Base-by-base conservation (phyloP, 2,113 vertebrate genomes). In the Leuciscus idus region DNA sequence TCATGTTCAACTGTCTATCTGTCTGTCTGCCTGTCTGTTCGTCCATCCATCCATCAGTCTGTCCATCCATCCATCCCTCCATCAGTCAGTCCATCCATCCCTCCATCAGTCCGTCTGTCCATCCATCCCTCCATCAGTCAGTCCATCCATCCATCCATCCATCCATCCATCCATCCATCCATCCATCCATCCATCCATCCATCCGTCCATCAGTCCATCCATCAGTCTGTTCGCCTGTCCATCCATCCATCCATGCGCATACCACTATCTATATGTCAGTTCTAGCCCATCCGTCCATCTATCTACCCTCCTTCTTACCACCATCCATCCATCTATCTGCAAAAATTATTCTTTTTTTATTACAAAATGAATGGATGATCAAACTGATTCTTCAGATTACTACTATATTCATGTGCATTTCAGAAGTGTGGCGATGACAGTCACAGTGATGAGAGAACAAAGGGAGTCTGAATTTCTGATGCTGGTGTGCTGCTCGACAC, bases 401-500 rank as follows among this genome's bases (percentile, higher is more conserved):
- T 66, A 23, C 21, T 57, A 80, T 7, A 61, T 64, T 64, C 15
- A 19, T 30, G 36, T 13, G 62, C n/a, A 46, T 23, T 68, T 82
- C 46, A 33, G 11, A 68, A 68, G 12, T 43, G 59, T 62, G 36
- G 26, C 4, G 36, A 64, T 81, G 57, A 62, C 57, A 17, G 36
- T 59, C n/a, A 4, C 11, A 17, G 57, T 39, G 55, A 61, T 80
- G 13, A 46, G 57, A 17, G 78, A 50, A 64, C 59, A 64, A 59
- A 68, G 21, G 12, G 61, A 21, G 80, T 12, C 13, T 64, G 4
- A 68, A 68, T 82, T 50, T 68, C 88, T 86, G 86, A 92, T 84
- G 90, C 84, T 81, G 46, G 77, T 83, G 89, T 89, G 90, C 50
- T 15, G 90, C 90, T 85, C 15, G 90, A 46, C 86, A 91, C 91